Conservation (phyloP, 2,888 invertebrate genomes). For the Habroteleia sp. region DNA sequence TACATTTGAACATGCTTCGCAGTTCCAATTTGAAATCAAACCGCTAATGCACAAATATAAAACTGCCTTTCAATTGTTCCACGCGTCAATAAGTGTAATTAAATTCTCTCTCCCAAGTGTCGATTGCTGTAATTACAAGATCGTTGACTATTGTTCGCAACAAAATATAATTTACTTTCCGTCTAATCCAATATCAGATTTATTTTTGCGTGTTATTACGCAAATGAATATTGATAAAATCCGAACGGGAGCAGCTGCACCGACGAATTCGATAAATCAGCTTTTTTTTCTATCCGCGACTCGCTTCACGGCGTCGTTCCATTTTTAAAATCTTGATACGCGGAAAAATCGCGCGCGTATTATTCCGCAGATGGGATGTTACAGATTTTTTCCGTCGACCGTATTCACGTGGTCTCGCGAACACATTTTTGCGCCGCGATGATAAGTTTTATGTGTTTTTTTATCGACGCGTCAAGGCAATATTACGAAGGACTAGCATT, state of each 20-base stretch:
- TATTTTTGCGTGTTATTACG: conserved; percentile 25
- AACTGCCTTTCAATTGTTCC: too few species aligned
- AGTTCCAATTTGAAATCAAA: too few species aligned
- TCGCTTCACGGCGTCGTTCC: conserved; percentile 6
- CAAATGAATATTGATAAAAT: conserved; percentile 38
- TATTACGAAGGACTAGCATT: conserved; percentile 49
- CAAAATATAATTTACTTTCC: neutral
- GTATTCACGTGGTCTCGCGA: conserved; percentile 10
- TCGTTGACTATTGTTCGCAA: neutral
- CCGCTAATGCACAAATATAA: too few species aligned
- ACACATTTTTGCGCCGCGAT: conserved; percentile 29
- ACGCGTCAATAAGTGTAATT: conserved; percentile 7
- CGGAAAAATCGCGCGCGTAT: conserved; percentile 10
- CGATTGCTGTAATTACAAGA: conserved; percentile 13
- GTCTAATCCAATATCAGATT: conserved; percentile 8
- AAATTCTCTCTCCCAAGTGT: conserved; percentile 3
- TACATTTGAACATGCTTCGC: too few species aligned
- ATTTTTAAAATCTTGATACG: conserved; percentile 25
- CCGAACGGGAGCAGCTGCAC: conserved; percentile 20
- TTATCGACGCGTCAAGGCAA: conserved; percentile 46
- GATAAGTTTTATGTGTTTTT: conserved; percentile 50
- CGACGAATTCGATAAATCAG: conserved; percentile 32
- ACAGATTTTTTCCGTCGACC: neutral
- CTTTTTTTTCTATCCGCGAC: conserved; percentile 19
- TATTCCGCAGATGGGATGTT: conserved; percentile 10